These are phyloP conservation scores for Megaleporinus macrocephalus DNA, from an alignment of 2,113 vertebrate genomes.

Conservation along the genomic window DNA sequence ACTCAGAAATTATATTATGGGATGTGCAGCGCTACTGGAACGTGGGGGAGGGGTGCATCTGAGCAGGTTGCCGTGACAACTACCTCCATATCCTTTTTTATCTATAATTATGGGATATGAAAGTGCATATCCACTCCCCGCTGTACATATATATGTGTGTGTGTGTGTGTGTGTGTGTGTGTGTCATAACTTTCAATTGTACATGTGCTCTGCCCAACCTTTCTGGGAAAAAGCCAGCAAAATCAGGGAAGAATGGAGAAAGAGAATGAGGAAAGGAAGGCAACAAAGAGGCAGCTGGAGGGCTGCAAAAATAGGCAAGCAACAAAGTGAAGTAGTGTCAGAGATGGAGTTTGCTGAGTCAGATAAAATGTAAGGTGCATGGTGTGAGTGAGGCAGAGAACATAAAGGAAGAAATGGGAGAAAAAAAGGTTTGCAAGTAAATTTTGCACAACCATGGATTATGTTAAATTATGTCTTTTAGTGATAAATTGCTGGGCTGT, in stretches of 20 bases:
- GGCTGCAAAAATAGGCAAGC: conserved; percentile 22
- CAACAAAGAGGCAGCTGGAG: conserved; percentile 7
- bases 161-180: conserved; percentile 12
- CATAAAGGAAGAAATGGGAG: conserved; percentile 4
- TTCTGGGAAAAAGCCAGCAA: conserved; percentile 11
- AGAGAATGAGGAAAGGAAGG: conserved; percentile 4
- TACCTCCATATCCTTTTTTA: conserved; percentile 71
- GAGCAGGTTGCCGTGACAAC: conserved; percentile 77
- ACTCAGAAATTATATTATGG: conserved; percentile 75
- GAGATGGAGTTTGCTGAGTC: conserved; percentile 65
- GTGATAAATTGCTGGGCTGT: neutral
- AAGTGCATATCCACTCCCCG: conserved; percentile 31
- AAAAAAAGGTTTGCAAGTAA: neutral
- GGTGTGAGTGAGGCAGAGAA: neutral
- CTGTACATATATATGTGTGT: neutral
- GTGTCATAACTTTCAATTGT: conserved; percentile 48
- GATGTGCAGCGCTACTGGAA: conserved; percentile 61
- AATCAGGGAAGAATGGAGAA: conserved; percentile 24
- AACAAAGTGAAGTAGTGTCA: conserved; percentile 26
- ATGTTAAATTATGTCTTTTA: neutral
- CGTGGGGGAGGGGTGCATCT: conserved; percentile 65
- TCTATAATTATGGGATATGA: conserved; percentile 79
- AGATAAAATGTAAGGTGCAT: conserved; percentile 44
- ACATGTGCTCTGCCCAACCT: conserved; percentile 41
- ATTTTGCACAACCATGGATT: neutral